Conservation (phyloP, 2,888 invertebrate species). For the Meghimatium bilineatum region DNA sequence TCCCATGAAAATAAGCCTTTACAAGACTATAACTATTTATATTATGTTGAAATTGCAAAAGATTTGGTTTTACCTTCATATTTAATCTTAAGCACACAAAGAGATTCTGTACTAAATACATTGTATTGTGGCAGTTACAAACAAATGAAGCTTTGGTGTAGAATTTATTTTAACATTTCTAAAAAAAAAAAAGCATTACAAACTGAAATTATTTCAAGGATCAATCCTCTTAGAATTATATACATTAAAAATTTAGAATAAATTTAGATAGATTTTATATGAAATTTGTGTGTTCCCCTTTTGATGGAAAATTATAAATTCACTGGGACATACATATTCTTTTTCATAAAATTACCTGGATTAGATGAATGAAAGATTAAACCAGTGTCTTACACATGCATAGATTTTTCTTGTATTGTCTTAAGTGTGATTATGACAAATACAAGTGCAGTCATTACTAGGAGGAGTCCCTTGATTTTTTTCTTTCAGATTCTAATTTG, state of each 20-base stretch:
- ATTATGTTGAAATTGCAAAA: slow-evolving; percentile 3
- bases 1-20: neutral
- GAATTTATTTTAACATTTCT: neutral
- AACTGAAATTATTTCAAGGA: neutral
- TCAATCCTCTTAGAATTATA: neutral
- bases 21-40: neutral
- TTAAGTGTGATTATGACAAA: neutral
- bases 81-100: neutral
- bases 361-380: neutral
- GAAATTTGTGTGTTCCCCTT: neutral
- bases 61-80: neutral
- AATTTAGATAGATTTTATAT: neutral
- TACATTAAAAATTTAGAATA: neutral
- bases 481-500: slow-evolving; percentile 25
- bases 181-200: neutral
- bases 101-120: neutral
- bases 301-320: neutral
- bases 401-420: neutral
- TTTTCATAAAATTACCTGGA: neutral
- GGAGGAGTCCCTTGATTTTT: neutral
- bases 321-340: neutral
- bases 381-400: neutral
- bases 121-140: neutral
- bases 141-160: neutral
- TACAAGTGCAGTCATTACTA: neutral